Conservation (phyloP, 2,113 vertebrate genomes). For the Oenanthe oenanthe region DNA sequence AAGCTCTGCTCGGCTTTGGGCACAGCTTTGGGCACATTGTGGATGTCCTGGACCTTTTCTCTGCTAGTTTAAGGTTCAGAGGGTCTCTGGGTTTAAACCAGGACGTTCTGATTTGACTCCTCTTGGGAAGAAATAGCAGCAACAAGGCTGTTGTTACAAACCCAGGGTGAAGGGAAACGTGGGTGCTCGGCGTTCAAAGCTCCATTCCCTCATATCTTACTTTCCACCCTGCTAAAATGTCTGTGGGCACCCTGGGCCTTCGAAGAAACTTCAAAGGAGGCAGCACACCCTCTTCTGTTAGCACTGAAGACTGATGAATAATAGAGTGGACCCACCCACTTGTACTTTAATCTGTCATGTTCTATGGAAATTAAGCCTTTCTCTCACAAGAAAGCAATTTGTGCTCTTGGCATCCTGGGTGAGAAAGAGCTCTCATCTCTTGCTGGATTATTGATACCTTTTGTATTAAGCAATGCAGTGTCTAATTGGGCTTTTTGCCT, state of each 20-base stretch:
- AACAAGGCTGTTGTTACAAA: not conserved
- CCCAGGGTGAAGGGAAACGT: accelerated
- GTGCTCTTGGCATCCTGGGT: conserved; percentile 8
- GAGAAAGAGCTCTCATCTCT: conserved; percentile 25
- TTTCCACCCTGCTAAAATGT: not conserved
- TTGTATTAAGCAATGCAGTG: not conserved
- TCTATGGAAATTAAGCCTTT: conserved; percentile 64
- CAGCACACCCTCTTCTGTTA: conserved; percentile 23
- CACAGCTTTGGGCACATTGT: accelerated
- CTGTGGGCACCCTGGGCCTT: conserved; percentile 37
- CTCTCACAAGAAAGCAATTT: conserved; percentile 62
- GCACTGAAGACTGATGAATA: conserved; percentile 57
- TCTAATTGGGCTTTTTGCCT: not conserved
- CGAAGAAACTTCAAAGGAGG: conserved; percentile 42
- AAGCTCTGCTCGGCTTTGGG: not conserved
- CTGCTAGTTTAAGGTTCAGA: not conserved
- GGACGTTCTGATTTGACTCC: not conserved
- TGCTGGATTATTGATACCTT: conserved; percentile 52
- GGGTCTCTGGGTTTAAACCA: not conserved
- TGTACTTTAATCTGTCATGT: conserved; percentile 57
- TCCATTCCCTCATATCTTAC: not conserved
- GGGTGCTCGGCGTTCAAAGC: accelerated
- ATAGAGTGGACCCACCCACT: conserved; percentile 67
- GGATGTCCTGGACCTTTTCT: not conserved
- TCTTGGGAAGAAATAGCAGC: not conserved